Evolutionary conservation across 2,888 invertebrate genomes (phyloP), one percentile per base, ranked within the genome.

Genomic region (Hydroisotoma schaefferi): DNA sequence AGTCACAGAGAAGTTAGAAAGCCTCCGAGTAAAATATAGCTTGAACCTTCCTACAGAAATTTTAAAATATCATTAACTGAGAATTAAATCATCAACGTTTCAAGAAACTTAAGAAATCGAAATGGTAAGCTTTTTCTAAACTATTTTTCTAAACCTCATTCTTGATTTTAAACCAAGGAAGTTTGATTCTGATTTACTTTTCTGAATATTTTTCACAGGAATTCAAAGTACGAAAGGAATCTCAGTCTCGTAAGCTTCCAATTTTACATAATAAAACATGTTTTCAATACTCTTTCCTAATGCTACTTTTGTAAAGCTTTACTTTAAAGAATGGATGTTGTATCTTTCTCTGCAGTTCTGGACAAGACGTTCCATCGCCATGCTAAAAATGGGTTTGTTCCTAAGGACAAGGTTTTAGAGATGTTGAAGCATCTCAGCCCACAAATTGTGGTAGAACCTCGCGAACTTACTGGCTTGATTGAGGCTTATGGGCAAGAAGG

Each of bases 151-250:
- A n/a, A n/a, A n/a, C n/a, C n/a, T n/a, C n/a, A n/a, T n/a, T n/a
- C n/a, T n/a, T n/a, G n/a, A n/a, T n/a, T n/a, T n/a, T n/a, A n/a
- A n/a, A n/a, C n/a, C n/a, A n/a, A n/a, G n/a, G n/a, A n/a, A n/a
- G n/a, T n/a, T n/a, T n/a, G n/a, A n/a, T n/a, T n/a, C n/a, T n/a
- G n/a, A n/a, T n/a, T n/a, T n/a, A n/a, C n/a, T n/a, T n/a, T n/a
- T n/a, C n/a, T n/a, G n/a, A n/a, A n/a, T n/a, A n/a, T n/a, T 18
- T 37, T 43, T 44, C 38, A 5, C 27, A 59, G 67, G 67, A 67
- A 53, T 67, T 48, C 53, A 67, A 67, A 29, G 57, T 67, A 28
- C 63, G 67, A 37, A 59, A 57, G 59, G 67, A 67, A 40, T 59
- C 59, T 33, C 61, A 67, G 40, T 61, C 57, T 10, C 40, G 66